Evolutionary conservation across 2,888 invertebrate genomes (phyloP).

Genomic region (Eupithecia exiguata): DNA sequence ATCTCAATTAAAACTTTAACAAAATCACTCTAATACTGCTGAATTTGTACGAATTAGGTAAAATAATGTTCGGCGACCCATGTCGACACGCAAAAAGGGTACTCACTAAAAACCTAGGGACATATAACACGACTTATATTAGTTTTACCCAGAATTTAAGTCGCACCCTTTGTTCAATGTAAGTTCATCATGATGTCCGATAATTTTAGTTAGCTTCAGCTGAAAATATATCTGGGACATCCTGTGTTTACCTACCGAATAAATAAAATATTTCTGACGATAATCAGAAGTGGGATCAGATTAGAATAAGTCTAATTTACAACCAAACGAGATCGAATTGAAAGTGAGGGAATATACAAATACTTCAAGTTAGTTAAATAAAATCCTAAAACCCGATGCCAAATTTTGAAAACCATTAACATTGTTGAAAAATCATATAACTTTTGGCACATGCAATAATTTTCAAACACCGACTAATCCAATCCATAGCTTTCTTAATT

Average conservation of each 20-base stretch:
- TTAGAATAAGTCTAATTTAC: conserved; percentile 8
- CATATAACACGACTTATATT: background rate
- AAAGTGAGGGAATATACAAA: conserved; percentile 9
- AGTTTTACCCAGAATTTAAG: background rate
- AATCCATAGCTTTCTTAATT: conserved; percentile 38
- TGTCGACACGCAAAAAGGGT: conserved; percentile 51
- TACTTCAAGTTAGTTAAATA: conserved; percentile 7
- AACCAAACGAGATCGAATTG: conserved; percentile 14
- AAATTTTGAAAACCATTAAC: background rate
- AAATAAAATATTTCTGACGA: background rate
- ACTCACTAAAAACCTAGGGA: conserved; percentile 1
- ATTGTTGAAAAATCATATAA: conserved; percentile 37
- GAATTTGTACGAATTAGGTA: conserved; percentile 83
- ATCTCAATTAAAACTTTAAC: conserved; percentile 81
- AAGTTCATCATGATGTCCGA: background rate
- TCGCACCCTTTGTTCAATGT: background rate
- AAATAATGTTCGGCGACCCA: conserved; percentile 63
- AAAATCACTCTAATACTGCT: conserved; percentile 84
- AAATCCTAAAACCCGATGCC: background rate
- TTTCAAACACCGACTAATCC: conserved; percentile 35
- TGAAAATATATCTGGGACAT: background rate
- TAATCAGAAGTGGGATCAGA: conserved; percentile 1
- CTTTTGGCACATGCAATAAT: conserved; percentile 76
- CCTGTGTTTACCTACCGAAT: background rate
- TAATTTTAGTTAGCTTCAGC: background rate